Evolutionary conservation across 2,888 invertebrate genomes (phyloP).

Genomic region (Xestoiulus laeticollis): DNA sequence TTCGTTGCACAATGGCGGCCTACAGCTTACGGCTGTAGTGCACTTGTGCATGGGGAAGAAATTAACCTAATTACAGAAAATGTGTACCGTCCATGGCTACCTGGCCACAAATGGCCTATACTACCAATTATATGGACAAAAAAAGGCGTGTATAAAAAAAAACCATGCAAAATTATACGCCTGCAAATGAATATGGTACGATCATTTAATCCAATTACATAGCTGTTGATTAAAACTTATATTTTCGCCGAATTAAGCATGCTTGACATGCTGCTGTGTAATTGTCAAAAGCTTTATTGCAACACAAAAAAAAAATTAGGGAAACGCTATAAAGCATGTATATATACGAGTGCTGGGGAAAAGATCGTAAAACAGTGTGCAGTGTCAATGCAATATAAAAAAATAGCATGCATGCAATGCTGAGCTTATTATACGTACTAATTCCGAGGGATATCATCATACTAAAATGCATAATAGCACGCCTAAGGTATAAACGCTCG

Average conservation of each 20-base stretch:
- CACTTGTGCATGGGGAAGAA: not conserved
- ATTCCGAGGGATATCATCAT: conserved; percentile 34
- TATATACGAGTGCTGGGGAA: not conserved
- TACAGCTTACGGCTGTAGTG: not conserved
- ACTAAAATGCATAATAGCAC: conserved; percentile 41
- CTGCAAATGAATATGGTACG: not conserved
- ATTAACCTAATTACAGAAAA: conserved; percentile 8
- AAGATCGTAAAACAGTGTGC: conserved; percentile 35
- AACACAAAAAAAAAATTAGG: not conserved
- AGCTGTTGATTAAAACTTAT: conserved; percentile 43
- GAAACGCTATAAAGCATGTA: conserved; percentile 32
- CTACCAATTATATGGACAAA: not conserved
- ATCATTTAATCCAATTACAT: conserved; percentile 41
- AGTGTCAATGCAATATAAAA: conserved; percentile 36
- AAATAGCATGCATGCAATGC: conserved; percentile 32
- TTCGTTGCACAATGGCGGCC: not conserved
- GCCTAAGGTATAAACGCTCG: conserved; percentile 43
- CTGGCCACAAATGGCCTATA: conserved; percentile 13
- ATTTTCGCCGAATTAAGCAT: conserved; percentile 27
- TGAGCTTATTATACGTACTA: conserved; percentile 25
- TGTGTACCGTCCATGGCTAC: not conserved
- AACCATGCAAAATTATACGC: conserved; percentile 23
- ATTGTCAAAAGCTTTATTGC: conserved; percentile 30
- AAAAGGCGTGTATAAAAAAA: not conserved
- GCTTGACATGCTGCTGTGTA: conserved; percentile 35